These are phyloP conservation scores for Podilymbus podiceps DNA, from an alignment of 2,113 vertebrate genomes.

Conservation along the genomic window DNA sequence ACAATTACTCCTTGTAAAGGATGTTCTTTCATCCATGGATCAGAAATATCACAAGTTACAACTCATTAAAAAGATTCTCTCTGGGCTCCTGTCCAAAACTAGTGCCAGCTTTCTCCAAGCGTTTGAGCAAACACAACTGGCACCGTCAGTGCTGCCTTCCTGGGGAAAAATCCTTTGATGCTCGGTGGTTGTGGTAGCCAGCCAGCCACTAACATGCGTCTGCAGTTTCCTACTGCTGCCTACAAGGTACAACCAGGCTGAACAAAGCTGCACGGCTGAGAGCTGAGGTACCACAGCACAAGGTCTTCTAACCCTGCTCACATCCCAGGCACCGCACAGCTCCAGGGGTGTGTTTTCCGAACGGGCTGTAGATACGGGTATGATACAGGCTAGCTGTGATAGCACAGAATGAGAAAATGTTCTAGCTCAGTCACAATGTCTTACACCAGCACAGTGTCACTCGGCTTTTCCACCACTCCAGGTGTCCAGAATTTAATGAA, in stretches of 20 bases:
- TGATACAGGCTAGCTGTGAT: not conserved
- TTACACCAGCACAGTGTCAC: not conserved
- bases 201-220: not conserved
- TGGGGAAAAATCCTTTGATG: not conserved
- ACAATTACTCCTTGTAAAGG: slow-evolving; percentile 5
- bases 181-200: not conserved
- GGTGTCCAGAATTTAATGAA: not conserved
- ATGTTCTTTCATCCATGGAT: slow-evolving; percentile 19
- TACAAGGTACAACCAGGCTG: not conserved
- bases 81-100: slow-evolving; percentile 7
- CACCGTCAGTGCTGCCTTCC: not conserved
- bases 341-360: not conserved
- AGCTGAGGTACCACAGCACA: not conserved
- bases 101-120: slow-evolving; percentile 1
- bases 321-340: not conserved
- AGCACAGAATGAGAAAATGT: not conserved
- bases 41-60: slow-evolving; percentile 18
- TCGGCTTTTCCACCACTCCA: not conserved
- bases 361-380: not conserved
- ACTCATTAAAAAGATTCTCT: slow-evolving; percentile 27
- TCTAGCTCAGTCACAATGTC: not conserved
- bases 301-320: not conserved
- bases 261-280: fast-evolving
- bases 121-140: slow-evolving; percentile 25
- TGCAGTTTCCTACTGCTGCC: not conserved